Conservation (phyloP, 92 coral and sea anemone genomes). For the Pocillopora grandis region DNA sequence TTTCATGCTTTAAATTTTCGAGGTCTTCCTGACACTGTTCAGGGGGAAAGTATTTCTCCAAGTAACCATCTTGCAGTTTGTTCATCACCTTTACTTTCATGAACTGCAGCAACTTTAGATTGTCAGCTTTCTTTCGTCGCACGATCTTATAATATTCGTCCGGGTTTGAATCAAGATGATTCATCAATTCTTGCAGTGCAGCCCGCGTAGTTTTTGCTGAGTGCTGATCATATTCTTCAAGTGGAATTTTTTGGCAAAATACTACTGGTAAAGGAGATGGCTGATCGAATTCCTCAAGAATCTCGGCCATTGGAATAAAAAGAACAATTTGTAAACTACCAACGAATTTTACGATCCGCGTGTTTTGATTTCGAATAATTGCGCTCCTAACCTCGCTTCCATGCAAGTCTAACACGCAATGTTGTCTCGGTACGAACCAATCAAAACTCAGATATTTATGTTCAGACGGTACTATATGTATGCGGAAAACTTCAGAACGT, state of each 20-base stretch:
- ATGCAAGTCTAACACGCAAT: not conserved
- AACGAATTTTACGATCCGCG: not conserved
- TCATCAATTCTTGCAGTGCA: conserved; percentile 48
- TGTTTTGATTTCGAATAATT: conserved; percentile 25
- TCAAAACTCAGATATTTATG: conserved; percentile 1
- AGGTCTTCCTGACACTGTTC: conserved; percentile 47
- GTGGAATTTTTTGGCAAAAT: conserved; percentile 45
- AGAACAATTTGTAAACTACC: not conserved
- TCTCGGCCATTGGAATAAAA: conserved; percentile 37
- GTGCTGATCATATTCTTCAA: conserved; percentile 50
- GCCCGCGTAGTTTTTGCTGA: conserved; percentile 50
- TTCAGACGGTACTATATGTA: not conserved
- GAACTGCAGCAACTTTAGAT: conserved; percentile 50
- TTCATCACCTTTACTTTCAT: conserved; percentile 65
- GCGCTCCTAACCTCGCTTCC: conserved; percentile 21
- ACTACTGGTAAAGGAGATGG: conserved; percentile 50
- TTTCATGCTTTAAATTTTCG: conserved; percentile 33
- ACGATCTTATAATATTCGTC: conserved; percentile 44
- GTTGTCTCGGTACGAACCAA: conserved; percentile 6
- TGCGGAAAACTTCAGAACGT: not conserved
- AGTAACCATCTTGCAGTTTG: conserved; percentile 44
- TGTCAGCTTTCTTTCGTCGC: conserved; percentile 50
- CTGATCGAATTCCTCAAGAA: conserved; percentile 56
- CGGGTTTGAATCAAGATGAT: conserved; percentile 55
- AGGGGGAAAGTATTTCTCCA: conserved; percentile 47